A percentile compares a stretch with the other conserved stretches of the same genome.
Evolutionary conservation across 2,888 invertebrate species (phyloP).

Genomic region (Nephrotoma appendiculata): DNA sequence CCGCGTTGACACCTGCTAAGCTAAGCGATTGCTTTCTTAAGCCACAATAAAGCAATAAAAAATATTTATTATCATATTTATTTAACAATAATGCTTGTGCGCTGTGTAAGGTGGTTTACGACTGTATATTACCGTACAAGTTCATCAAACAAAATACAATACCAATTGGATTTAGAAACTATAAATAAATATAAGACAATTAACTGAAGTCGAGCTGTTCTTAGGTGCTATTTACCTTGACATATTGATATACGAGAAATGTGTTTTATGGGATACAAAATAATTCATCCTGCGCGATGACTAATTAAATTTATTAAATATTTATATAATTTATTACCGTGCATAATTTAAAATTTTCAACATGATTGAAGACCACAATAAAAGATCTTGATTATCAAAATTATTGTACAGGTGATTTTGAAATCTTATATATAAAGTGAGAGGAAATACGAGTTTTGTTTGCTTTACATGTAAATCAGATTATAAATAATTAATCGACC

Average conservation of each 20-base stretch:
- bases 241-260: background rate
- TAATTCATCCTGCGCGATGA: background rate
- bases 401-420: background rate
- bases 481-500: background rate
- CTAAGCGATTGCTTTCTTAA: background rate
- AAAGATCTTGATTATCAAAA: background rate
- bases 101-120: no score
- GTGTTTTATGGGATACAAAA: background rate
- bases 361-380: background rate
- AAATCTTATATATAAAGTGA: background rate
- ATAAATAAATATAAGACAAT: background rate
- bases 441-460: background rate
- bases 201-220: background rate
- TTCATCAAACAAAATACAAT: background rate
- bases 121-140: background rate
- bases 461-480: background rate
- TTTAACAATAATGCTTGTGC: no score
- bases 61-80: background rate
- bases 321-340: background rate
- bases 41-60: background rate
- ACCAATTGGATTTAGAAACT: background rate
- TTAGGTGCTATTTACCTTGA: background rate
- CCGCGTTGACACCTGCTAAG: background rate
- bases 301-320: background rate
- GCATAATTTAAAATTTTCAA: background rate